These are phyloP conservation scores for Scaptomyza graminum DNA, from an alignment of 1,140 invertebrate genomes.

Conservation along the genomic window DNA sequence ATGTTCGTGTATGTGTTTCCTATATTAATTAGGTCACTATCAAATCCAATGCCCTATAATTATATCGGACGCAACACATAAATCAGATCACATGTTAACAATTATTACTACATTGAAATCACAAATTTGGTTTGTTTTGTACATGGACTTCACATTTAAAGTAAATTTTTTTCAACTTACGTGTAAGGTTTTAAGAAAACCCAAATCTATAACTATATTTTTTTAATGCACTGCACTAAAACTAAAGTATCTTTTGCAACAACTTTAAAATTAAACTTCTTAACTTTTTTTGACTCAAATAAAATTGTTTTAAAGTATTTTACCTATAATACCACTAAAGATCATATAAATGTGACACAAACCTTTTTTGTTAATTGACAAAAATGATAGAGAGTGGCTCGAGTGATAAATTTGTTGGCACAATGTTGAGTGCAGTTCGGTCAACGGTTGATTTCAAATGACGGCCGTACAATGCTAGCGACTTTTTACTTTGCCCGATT, in stretches of 20 bases:
- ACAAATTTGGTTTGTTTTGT: not conserved
- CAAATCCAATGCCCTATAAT: slow-evolving; percentile 46
- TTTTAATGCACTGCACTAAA: not conserved
- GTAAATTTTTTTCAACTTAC: not conserved
- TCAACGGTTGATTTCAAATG: slow-evolving; percentile 57
- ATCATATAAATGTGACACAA: slow-evolving; percentile 23
- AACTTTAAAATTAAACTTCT: not conserved
- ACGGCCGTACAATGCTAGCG: slow-evolving; percentile 27
- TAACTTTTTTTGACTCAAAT: not conserved
- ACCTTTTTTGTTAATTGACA: slow-evolving; percentile 73
- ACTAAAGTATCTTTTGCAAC: not conserved
- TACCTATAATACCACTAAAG: not conserved
- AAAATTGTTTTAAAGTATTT: not conserved
- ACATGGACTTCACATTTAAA: not conserved
- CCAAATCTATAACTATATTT: too few species aligned
- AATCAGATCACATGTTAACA: slow-evolving; percentile 62
- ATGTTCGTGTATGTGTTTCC: not conserved
- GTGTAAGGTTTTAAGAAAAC: too few species aligned
- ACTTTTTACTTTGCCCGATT: slow-evolving; percentile 46
- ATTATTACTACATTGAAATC: slow-evolving; percentile 12
- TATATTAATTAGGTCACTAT: slow-evolving; percentile 62
- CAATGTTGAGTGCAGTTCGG: slow-evolving; percentile 52
- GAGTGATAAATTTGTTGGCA: slow-evolving; percentile 34
- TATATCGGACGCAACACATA: slow-evolving; percentile 41
- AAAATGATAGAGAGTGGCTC: slow-evolving; percentile 22